These are phyloP conservation scores for Odontomachus brunneus DNA, from an alignment of 1,140 invertebrate genomes.

Conservation along the genomic window DNA sequence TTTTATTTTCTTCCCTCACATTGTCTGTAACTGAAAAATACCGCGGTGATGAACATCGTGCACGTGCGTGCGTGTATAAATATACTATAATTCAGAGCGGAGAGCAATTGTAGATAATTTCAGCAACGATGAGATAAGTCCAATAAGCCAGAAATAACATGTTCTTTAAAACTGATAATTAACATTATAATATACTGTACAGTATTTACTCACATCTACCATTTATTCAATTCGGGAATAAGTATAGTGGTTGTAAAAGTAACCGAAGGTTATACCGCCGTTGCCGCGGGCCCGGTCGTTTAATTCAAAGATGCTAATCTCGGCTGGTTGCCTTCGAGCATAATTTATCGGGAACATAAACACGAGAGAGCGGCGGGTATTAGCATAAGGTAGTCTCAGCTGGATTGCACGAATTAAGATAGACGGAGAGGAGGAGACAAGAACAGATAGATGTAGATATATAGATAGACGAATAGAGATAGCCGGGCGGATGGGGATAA, in stretches of 20 bases:
- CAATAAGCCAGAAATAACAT: not conserved
- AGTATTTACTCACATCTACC: not conserved
- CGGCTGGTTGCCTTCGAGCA: slow-evolving; percentile 30
- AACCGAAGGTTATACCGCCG: slow-evolving; percentile 27
- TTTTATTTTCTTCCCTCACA: not conserved
- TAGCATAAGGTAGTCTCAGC: slow-evolving; percentile 62
- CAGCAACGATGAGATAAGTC: not conserved
- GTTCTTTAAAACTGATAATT: not conserved
- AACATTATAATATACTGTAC: not conserved
- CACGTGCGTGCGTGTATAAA: no score
- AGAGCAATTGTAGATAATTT: not conserved
- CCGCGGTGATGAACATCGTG: not conserved
- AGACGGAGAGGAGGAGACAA: slow-evolving; percentile 1
- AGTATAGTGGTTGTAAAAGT: slow-evolving; percentile 29
- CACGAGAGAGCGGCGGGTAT: slow-evolving; percentile 50
- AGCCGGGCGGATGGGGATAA: not conserved
- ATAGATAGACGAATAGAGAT: not conserved
- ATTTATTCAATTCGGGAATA: not conserved
- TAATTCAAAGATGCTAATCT: slow-evolving; percentile 69
- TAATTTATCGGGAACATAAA: slow-evolving; percentile 68
- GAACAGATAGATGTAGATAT: not conserved
- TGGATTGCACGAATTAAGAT: slow-evolving; percentile 41
- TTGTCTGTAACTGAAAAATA: not conserved
- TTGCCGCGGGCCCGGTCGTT: slow-evolving; percentile 39
- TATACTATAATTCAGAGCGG: no score